phyloP scores from a whole-genome alignment of 2,888 invertebrate species.

The Cancer borealis region DNA sequence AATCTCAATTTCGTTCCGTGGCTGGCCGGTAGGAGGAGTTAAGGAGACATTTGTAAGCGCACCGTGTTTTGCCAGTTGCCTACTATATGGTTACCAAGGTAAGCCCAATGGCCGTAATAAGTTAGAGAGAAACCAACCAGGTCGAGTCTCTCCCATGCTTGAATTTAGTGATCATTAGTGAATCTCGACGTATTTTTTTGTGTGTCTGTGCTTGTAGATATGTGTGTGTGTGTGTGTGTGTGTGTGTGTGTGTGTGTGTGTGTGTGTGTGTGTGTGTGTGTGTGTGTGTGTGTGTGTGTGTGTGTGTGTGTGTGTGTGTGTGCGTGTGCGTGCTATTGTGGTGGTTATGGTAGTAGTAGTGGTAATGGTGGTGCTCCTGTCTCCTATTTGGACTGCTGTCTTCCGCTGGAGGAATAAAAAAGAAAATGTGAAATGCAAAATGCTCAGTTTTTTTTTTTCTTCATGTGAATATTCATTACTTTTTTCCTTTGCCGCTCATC shows the following conservation, averaged over 20 bases:
- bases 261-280: not conserved
- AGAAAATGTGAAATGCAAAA: not conserved
- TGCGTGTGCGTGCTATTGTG: not conserved
- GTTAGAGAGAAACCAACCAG: not conserved
- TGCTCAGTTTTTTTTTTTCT: not conserved
- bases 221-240: slow-evolving; percentile 1
- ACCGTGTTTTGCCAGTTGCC: not conserved
- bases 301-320: slow-evolving; percentile 23
- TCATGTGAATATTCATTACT: not conserved
- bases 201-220: no score
- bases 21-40: not conserved
- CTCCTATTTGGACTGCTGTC: not conserved
- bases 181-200: not conserved
- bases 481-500: not conserved
- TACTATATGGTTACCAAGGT: not conserved
- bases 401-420: not conserved
- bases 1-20: not conserved
- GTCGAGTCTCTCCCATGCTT: no score
- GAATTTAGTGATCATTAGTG: no score
- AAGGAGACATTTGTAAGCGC: not conserved
- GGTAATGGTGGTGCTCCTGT: not conserved
- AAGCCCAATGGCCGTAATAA: not conserved
- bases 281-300: not conserved
- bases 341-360: not conserved
- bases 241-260: no score